Base-by-base conservation (phyloP, 2,113 vertebrate species). In the Lipotes vexillifer region DNA sequence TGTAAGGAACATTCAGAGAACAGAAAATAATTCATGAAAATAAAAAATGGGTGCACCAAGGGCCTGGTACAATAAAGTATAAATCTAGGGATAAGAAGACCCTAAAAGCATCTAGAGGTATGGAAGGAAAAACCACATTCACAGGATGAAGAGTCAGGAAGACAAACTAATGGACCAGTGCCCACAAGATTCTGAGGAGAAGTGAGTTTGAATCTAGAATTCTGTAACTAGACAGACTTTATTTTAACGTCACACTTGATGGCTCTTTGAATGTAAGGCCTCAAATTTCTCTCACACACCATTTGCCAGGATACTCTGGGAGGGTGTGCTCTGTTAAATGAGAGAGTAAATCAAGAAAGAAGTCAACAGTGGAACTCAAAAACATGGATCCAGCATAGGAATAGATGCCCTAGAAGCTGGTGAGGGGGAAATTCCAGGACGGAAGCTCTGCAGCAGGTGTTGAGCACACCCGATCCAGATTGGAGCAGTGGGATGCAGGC, bases 381-480 rank as follows among this genome's bases (percentile, higher is more conserved):
- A 36, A 12, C 29, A 15, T 25, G 12, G 14, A 4, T 46, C n/a
- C 71, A 18, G 0, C 23, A 0, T 17, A 11, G 49, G 36, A 8
- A 49, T 11, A 12, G 33, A 9, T 18, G 27, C 29, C 49, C 36
- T 63, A 25, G 86, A 31, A 75, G 69, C 31, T 11, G 17, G 46
- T 15, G 8, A 27, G 72, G 11, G 74, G 36, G 44, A 57, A 2
- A 6, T 46, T n/a, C 27, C 49, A 11, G 66, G 52, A 36, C 25
- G 13, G 27, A 1, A 13, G 3, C 12, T n/a, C 12, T 17, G 12
- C 18, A 1, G 5, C 3, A 33, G 15, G 49, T 2, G 3, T 0
- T 4, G 7, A 14, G 55, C 11, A 3, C 5, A 9, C 15, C 33
- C 4, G 0, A 25, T 5, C 20, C 6, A 23, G 3, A 3, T 1